A percentile compares a stretch with the other conserved stretches of the same genome.
Evolutionary conservation across 2,888 invertebrate species (phyloP).

Genomic region (Zygaena filipendulae): DNA sequence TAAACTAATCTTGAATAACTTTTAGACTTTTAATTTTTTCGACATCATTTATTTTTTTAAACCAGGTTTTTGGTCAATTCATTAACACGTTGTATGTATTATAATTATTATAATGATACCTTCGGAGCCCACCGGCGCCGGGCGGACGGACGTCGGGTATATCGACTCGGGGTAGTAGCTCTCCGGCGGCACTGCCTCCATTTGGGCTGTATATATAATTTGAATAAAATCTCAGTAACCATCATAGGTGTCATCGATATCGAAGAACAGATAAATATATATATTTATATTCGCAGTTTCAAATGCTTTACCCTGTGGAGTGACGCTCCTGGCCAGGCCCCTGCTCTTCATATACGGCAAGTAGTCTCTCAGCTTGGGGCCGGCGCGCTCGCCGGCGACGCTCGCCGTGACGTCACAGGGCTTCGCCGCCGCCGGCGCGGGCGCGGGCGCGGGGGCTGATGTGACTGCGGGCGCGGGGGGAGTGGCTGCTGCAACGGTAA

Average conservation of each 20-base stretch:
- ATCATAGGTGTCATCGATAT: too few relatives aligned
- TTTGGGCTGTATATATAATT: constrained; percentile 27
- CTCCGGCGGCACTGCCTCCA: constrained; percentile 36
- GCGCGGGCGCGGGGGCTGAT: constrained; percentile 14
- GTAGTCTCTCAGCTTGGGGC: constrained; percentile 89
- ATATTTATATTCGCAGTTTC: too few relatives aligned
- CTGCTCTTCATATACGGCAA: constrained; percentile 78
- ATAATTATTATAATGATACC: constrained; percentile 26
- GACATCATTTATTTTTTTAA: too few relatives aligned
- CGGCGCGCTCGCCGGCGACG: constrained; percentile 27
- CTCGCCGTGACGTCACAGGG: constrained; percentile 15
- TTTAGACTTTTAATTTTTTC: too few relatives aligned
- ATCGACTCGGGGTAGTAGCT: constrained; percentile 52
- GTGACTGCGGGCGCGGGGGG: constrained; percentile 21
- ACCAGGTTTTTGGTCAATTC: too few relatives aligned
- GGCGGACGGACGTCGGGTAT: constrained; percentile 73
- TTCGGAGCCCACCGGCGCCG: constrained; percentile 80
- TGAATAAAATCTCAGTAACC: not conserved
- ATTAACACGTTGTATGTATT: not conserved
- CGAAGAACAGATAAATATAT: too few relatives aligned
- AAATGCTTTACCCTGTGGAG: constrained; percentile 50
- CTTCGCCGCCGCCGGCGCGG: constrained; percentile 13
- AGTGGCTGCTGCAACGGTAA: constrained; percentile 8
- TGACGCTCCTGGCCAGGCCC: constrained; percentile 22
- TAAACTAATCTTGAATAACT: too few relatives aligned